These are phyloP conservation scores for Dallia pectoralis DNA, from an alignment of 2,797 vertebrate genomes.

Conservation along the genomic window DNA sequence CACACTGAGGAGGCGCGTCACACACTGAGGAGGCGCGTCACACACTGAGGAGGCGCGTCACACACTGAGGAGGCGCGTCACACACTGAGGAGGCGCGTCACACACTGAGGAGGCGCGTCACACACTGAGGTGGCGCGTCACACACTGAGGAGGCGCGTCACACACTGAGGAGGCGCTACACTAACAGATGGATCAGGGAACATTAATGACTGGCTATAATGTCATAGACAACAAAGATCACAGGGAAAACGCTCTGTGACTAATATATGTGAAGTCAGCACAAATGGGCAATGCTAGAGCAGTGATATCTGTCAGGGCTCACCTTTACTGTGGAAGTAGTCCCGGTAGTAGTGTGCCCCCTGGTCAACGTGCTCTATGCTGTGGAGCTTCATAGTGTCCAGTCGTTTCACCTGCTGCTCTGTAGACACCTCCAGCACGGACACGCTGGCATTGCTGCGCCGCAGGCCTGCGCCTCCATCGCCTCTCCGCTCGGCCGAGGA, in stretches of 20 bases:
- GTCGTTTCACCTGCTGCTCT: conserved; percentile 76
- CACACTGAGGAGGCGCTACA: not conserved
- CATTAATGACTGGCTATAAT: not conserved
- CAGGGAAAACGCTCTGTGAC: no score
- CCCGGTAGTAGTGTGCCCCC: conserved; percentile 88
- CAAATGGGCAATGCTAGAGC: not conserved
- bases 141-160: no score
- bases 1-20: not conserved
- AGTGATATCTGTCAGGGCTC: conserved; percentile 24
- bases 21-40: no score
- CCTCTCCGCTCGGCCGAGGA: conserved; percentile 68
- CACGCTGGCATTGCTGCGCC: conserved; percentile 85
- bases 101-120: no score
- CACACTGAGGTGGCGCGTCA: no score
- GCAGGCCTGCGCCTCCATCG: conserved; percentile 35
- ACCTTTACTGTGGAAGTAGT: conserved; percentile 91
- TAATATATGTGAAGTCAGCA: not conserved
- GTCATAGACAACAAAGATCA: no score
- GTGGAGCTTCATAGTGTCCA: conserved; percentile 79
- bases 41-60: no score
- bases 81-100: not conserved
- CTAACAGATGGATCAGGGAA: not conserved
- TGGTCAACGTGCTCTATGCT: conserved; percentile 90
- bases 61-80: no score
- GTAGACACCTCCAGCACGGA: conserved; percentile 83